Base-by-base conservation (phyloP, 2,888 invertebrate genomes). In the Meta bourneti region DNA sequence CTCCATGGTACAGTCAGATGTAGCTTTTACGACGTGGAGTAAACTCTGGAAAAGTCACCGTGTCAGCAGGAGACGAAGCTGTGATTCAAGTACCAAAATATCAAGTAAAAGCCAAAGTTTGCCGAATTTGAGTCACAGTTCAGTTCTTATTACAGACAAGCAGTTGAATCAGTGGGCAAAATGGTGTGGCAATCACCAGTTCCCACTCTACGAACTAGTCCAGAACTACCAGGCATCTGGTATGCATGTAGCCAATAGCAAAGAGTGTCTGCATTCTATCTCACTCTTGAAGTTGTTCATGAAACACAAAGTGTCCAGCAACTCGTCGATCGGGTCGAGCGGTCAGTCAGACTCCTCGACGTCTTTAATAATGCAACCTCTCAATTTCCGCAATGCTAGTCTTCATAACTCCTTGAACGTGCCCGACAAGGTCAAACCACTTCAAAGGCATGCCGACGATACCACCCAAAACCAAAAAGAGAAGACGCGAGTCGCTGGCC, bases 21-120 rank as follows among this genome's bases (percentile, higher is more conserved):
- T 97, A 94, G 97, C 97, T 94, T 97, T 97, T 95, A 98, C 98
- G 93, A 97, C 98, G 77, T 98, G 98, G 97, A 97, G 97, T 95
- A 97, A 97, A 95, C 96, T 98, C 94, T 97, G 92, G 86, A 83
- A 92, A n/a, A 85, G 84, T 54, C 88, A 91, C 34, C 83, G 84
- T 61, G 90, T 91, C 93, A 94, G 92, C 93, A 93, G 80, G 7
- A 72, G 91, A 69, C 78, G 75, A 80, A 83, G 72, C 49, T 61
- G 87, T 51, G 79, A 80, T 52, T 79, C 82, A 11, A 86, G 51
- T 52, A 71, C 82, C n/a, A 89, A 85, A 70, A 80, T 82, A 49
- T 88, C 92, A 4, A 83, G 74, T 51, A 94, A 94, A 84, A 94
- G 94, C 83, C 93, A 93, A 72, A 93, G 93, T 75, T 85, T 94